Evolutionary conservation across 2,797 vertebrate genomes (phyloP), one percentile per base, ranked within the genome.

Genomic region (Acipenser oxyrinchus): DNA sequence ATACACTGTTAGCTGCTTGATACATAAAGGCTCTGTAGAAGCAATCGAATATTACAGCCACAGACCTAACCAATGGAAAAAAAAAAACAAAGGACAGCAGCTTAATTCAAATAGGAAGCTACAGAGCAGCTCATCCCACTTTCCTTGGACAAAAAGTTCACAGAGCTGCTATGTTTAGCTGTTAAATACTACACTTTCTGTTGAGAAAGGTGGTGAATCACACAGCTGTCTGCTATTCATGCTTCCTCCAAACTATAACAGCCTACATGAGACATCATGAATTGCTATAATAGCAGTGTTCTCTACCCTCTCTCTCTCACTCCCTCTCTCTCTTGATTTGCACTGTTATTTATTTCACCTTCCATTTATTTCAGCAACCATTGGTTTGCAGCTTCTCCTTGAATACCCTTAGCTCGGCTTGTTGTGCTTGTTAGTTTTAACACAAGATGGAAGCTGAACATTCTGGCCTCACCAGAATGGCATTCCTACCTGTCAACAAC

Each of bases 161-260:
- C 75, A 73, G 76, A 74, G 72, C 75, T 65, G 82, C 81, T 83
- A 81, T 82, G 76, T 80, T 77, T 82, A 85, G 79, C 68, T 70
- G 71, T 71, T 80, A 79, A 79, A 83, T 81, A 53, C 73, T 79
- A 70, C 70, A 73, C 74, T 81, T 75, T 81, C 71, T 77, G 76
- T 77, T 74, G 66, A 74, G 74, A 66, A 72, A 72, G 71, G 69
- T 66, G 68, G 66, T 59, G 68, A 65, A 64, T 80, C 86, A 58
- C 12, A 58, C 55, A 85, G 84, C 86, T 87, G 86, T 82, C 74
- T 71, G 76, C 75, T 74, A 71, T 67, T 87, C 82, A 85, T 67
- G 62, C 62, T 62, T 61, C 59, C 63, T 71, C 63, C 63, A 53
- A 62, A 65, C 62, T 67, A 60, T 65, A 68, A 23, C 69, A 65